Evolutionary conservation across 2,888 invertebrate species (phyloP), one percentile per base, ranked within the genome.

Genomic region (Heliconius ethilla): DNA sequence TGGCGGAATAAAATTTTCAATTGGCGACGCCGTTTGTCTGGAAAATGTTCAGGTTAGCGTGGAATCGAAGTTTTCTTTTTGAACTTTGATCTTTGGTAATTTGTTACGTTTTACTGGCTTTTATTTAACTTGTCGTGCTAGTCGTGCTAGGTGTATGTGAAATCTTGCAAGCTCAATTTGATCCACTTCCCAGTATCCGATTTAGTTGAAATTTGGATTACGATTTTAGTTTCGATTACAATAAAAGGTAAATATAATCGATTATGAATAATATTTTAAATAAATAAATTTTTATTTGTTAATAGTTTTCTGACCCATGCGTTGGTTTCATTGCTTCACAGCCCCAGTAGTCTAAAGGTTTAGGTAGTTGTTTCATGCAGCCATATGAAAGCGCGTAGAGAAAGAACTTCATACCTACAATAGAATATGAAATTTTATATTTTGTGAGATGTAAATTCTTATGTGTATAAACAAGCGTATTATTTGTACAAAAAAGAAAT

Each of bases 11-110:
- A 78, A 82, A 79, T 80, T 79, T 78, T 77, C 77, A 67, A 79
- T 76, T 73, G 75, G 70, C 62, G 77, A 75, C 75, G 73, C 78
- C 80, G 76, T 81, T 78, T 81, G 79, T 79, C 66, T 82, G 77
- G 79, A 77, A 78, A 80, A 79, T 72, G 80, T 76, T 76, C 78
- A 27, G 29, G 62, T 78, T 67, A 73, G 73, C 40, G 76, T 66
- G 66, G 22, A 9, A 59, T 27, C 55, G 33, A 66, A 29, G 77
- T 76, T 80, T 69, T 69, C 10, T 67, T 37, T 37, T 25, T 67
- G 67, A 67, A 37, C 22, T 67, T 69, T 25, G 6, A 25, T 40
- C 13, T 33, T 37, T 67, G 37, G n/a, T 37, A 5, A 18, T 18
- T 37, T 10, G 33, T 33, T 67, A 22, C n/a, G 10, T 33, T 65